Conservation (phyloP, 2,888 invertebrate species). For the Phalera bucephala region DNA sequence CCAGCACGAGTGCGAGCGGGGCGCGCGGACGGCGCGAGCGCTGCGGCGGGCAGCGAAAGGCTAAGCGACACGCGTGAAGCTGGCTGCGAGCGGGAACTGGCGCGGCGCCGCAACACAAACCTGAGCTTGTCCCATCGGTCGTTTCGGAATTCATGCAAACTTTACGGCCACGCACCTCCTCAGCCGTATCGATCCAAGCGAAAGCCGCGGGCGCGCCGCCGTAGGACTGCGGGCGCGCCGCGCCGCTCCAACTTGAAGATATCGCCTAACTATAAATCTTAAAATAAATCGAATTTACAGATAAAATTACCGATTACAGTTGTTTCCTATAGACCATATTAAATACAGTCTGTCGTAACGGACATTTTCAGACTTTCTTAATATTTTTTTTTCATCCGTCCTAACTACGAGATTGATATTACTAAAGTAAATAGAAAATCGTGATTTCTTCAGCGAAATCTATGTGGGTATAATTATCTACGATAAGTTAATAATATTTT, state of each 20-base stretch:
- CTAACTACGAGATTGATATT: slow-evolving; percentile 74
- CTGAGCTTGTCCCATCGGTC: slow-evolving; percentile 31
- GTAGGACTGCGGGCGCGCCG: slow-evolving; percentile 16
- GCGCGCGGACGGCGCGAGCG: slow-evolving; percentile 18
- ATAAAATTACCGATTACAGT: slow-evolving; percentile 67
- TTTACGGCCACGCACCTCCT: slow-evolving; percentile 32
- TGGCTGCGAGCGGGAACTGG: slow-evolving; percentile 35
- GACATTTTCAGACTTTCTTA: slow-evolving; percentile 70
- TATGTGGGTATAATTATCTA: slow-evolving; percentile 57
- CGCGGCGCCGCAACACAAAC: slow-evolving; percentile 17
- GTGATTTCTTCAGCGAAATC: slow-evolving; percentile 67
- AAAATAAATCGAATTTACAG: slow-evolving; percentile 72
- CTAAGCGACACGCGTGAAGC: slow-evolving; percentile 43
- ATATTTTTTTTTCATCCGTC: slow-evolving; percentile 65
- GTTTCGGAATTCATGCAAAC: slow-evolving; percentile 66
- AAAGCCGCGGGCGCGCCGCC: neutral
- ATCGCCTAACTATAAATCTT: slow-evolving; percentile 72
- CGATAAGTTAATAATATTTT: slow-evolving; percentile 19
- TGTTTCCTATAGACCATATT: slow-evolving; percentile 69
- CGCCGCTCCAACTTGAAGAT: slow-evolving; percentile 58
- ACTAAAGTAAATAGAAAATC: slow-evolving; percentile 68
- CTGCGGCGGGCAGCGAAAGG: slow-evolving; percentile 31
- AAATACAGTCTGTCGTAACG: slow-evolving; percentile 65
- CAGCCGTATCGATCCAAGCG: slow-evolving; percentile 20
- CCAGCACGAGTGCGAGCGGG: no score